Conservation (phyloP, 2,113 vertebrate genomes). For the Gambusia holbrooki region DNA sequence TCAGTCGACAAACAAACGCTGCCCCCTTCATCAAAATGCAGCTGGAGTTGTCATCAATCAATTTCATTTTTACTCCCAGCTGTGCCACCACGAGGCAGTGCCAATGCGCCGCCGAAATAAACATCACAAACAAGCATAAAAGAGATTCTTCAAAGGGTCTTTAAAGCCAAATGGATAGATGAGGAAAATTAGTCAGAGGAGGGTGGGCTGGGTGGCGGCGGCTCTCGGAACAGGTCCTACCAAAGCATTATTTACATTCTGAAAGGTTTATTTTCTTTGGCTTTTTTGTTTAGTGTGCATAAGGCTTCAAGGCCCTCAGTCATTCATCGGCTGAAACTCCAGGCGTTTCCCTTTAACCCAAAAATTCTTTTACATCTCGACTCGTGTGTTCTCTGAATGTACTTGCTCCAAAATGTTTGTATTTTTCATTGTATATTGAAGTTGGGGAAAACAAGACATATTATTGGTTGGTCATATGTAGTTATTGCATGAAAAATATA, state of each 20-base stretch:
- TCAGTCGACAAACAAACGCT: slow-evolving; percentile 4
- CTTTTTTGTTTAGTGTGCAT: not conserved
- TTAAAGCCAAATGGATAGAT: slow-evolving; percentile 70
- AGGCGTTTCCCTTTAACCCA: not conserved
- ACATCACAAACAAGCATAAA: slow-evolving; percentile 64
- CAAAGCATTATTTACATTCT: slow-evolving; percentile 48
- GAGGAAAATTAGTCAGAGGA: slow-evolving; percentile 65
- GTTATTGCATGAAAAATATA: no score
- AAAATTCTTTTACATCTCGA: not conserved
- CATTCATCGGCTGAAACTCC: not conserved
- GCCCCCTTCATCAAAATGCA: slow-evolving; percentile 36
- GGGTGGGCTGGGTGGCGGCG: not conserved
- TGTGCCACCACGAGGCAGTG: slow-evolving; percentile 29
- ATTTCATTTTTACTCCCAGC: slow-evolving; percentile 45
- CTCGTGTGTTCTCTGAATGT: no score
- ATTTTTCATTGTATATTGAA: not conserved
- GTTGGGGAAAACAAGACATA: not conserved
- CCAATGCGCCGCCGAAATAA: slow-evolving; percentile 54
- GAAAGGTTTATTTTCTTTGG: slow-evolving; percentile 21
- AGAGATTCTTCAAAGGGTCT: slow-evolving; percentile 70
- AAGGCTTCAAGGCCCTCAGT: slow-evolving; percentile 8
- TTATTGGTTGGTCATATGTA: not conserved
- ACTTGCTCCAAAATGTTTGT: not conserved
- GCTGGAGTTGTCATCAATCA: slow-evolving; percentile 54
- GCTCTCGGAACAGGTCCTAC: slow-evolving; percentile 41